Evolutionary conservation across 2,888 invertebrate genomes (phyloP).

Genomic region (Drosophila subsilvestris): DNA sequence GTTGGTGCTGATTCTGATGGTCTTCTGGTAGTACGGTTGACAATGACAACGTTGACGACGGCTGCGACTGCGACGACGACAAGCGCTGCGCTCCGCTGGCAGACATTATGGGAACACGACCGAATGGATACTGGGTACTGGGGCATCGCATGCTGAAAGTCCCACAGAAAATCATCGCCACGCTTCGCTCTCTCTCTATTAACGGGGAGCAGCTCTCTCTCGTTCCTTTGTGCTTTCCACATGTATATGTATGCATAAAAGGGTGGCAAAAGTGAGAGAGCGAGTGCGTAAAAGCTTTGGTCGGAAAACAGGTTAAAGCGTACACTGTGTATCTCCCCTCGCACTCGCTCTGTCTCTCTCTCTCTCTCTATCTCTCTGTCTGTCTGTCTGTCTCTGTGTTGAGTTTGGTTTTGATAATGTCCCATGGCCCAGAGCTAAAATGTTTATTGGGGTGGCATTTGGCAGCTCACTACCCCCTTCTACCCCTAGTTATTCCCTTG

Average conservation of each 20-base stretch:
- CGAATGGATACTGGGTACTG: conserved; percentile 83
- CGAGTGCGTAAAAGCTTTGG: conserved; percentile 74
- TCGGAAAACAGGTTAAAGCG: conserved; percentile 78
- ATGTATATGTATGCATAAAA: conserved; percentile 32
- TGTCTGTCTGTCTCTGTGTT: conserved; percentile 8
- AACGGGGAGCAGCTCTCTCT: conserved; percentile 4
- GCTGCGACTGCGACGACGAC: conserved; percentile 69
- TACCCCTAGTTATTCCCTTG: conserved; percentile 25
- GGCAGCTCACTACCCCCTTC: conserved; percentile 30
- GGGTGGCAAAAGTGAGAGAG: conserved; percentile 61
- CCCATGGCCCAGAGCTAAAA: conserved; percentile 70
- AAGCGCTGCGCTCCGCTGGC: conserved; percentile 72
- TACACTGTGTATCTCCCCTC: conserved; percentile 32
- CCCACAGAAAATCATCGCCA: conserved; percentile 49
- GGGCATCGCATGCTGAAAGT: conserved; percentile 54
- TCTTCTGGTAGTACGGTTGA: conserved; percentile 60
- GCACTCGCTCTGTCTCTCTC: conserved; percentile 25
- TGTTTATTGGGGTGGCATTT: conserved; percentile 77
- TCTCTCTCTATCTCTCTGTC: conserved; percentile 7
- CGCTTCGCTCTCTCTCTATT: conserved; percentile 1
- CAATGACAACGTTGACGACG: conserved; percentile 77
- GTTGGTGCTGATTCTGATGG: conserved; percentile 43
- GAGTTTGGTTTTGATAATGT: conserved; percentile 47
- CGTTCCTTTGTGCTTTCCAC: conserved; percentile 43
- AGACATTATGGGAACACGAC: conserved; percentile 83